Base-by-base conservation (phyloP, 2,888 invertebrate genomes). In the Standfussiana lucernea region DNA sequence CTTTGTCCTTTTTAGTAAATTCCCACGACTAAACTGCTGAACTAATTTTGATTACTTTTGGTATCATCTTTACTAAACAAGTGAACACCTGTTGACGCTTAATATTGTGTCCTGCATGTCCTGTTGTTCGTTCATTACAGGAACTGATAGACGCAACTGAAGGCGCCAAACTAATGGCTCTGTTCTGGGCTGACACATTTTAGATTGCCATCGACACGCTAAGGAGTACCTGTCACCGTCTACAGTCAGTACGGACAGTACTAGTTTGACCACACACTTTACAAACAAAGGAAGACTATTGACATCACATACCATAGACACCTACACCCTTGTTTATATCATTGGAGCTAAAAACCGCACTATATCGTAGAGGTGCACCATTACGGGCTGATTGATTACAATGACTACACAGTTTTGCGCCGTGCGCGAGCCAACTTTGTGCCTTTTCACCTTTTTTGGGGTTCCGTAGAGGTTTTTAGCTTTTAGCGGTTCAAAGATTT, bases 351-450 rank as follows among this genome's bases (percentile, higher is more conserved):
- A 84, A 53, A 73, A 53, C 64, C 42, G 24, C 68, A 67, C 78
- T 72, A 75, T 67, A 72, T 28, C 13, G 47, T 69, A 82, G 79
- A 80, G 82, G 72, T 84, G 78, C 75, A 70, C 83, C 88, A 87
- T 88, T 89, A 86, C 77, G 56, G 66, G 62, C 87, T 96, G 96
- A 96, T 96, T 94, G 94, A 96, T 96, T 93, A 93, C 90, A 89
- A 90, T 96, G 96, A 96, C 94, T 94, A 62, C 78, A 88, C 92
- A 89, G 84, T 92, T 94, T 93, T 89, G 88, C 85, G 88, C 81
- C 91, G 93, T 92, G 87, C 89, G 89, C 91, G 90, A 93, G 94
- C 93, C 92, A 93, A 93, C 89, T 93, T 93, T 82, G 91, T 91
- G 91, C 92, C 90, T 92, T 94, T 93, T 92, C 71, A 90, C 90